Conservation (phyloP, 1,140 invertebrate species). For the Venturia canescens region DNA sequence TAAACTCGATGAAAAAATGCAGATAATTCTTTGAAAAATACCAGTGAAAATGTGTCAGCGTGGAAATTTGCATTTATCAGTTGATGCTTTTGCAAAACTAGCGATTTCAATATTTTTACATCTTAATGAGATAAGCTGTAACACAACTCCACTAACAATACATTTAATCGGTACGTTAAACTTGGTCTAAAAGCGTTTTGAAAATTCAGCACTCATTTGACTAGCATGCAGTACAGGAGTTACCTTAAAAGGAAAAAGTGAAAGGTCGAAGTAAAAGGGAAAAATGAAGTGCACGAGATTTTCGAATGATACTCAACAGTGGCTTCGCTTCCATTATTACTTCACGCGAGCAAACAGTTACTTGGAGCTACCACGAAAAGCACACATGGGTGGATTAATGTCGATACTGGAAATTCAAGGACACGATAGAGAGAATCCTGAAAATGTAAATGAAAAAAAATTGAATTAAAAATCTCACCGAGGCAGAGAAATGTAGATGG, state of each 20-base stretch:
- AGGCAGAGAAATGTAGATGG: conserved; percentile 30
- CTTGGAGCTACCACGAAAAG: background rate
- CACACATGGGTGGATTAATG: background rate
- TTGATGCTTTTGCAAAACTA: too few relatives aligned
- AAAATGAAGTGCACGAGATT: conserved; percentile 10
- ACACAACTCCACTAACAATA: too few relatives aligned
- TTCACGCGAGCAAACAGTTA: conserved; percentile 8
- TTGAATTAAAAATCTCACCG: conserved; percentile 8
- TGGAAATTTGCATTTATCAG: too few relatives aligned
- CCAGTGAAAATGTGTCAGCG: too few relatives aligned
- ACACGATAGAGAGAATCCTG: conserved; percentile 22
- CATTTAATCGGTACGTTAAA: too few relatives aligned
- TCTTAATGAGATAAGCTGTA: too few relatives aligned
- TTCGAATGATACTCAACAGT: conserved; percentile 30
- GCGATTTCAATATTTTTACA: too few relatives aligned
- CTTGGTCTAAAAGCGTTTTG: too few relatives aligned
- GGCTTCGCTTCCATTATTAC: background rate
- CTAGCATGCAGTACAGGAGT: too few relatives aligned
- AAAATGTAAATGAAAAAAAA: conserved; percentile 36
- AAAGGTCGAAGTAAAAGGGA: background rate
- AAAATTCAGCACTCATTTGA: too few relatives aligned
- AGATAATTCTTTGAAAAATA: too few relatives aligned
- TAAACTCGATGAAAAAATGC: too few relatives aligned
- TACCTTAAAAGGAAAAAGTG: background rate
- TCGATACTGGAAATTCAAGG: conserved; percentile 15